phyloP scores from a whole-genome alignment of 2,888 invertebrate species.

The Tipula unca region DNA sequence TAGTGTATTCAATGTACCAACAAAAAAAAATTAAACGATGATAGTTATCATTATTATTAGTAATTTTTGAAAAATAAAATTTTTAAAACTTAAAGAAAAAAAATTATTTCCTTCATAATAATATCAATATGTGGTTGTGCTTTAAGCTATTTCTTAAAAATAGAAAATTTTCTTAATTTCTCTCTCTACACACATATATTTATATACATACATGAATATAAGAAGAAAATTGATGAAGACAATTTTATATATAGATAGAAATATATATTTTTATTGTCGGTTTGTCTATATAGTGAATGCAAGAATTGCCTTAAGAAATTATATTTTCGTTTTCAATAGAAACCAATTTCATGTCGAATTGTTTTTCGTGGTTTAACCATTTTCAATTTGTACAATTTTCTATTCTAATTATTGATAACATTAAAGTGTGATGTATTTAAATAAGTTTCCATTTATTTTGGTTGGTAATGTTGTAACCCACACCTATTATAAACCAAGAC shows the following conservation, averaged over 20 bases:
- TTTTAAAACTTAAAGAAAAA: neutral
- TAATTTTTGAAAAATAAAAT: neutral
- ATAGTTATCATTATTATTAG: neutral
- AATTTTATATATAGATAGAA: neutral
- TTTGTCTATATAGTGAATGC: neutral
- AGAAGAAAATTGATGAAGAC: neutral
- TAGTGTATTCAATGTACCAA: neutral
- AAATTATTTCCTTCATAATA: neutral
- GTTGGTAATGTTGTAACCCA: neutral
- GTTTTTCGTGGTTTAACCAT: conserved; percentile 1
- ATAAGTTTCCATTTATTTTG: neutral
- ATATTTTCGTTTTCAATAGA: neutral
- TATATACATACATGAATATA: too few relatives aligned
- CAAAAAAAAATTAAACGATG: neutral
- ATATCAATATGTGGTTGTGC: neutral
- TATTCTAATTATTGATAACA: neutral
- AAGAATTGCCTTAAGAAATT: neutral
- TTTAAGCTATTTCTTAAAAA: neutral
- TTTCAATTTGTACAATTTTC: neutral
- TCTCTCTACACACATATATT: neutral
- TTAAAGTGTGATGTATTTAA: neutral
- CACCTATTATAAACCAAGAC: neutral
- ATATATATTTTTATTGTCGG: neutral
- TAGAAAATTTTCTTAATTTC: neutral
- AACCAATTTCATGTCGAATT: neutral